Evolutionary conservation across 1,140 invertebrate species (phyloP).

Genomic region (Whitmania pigra): DNA sequence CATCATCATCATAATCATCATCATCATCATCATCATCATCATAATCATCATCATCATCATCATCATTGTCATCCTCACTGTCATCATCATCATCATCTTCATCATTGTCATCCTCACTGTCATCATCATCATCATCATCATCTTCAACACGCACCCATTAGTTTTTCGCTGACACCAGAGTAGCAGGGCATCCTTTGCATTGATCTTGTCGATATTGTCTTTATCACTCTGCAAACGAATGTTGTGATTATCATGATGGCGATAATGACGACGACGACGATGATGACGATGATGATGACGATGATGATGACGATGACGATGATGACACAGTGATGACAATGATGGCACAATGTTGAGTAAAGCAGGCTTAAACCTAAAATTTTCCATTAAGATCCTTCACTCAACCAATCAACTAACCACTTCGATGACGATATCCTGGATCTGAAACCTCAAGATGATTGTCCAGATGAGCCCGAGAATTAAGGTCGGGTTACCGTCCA

Average conservation of each 20-base stretch:
- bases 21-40: neutral
- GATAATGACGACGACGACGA: neutral
- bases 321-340: neutral
- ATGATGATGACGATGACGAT: neutral
- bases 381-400: neutral
- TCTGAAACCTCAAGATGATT: slow-evolving; percentile 86
- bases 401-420: slow-evolving; percentile 55
- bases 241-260: neutral
- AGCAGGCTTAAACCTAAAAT: neutral
- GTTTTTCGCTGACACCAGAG: slow-evolving; percentile 98
- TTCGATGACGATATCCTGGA: slow-evolving; percentile 93
- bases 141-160: slow-evolving; percentile 49
- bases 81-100: neutral
- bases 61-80: neutral
- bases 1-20: neutral
- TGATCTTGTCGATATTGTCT: slow-evolving; percentile 1
- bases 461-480: slow-evolving; percentile 98
- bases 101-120: neutral
- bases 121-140: too few species aligned
- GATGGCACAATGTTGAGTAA: neutral
- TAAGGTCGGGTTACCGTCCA: slow-evolving; percentile 82
- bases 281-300: neutral
- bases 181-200: slow-evolving; percentile 87
- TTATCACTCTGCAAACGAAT: neutral
- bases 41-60: neutral